phyloP scores from a whole-genome alignment of 2,797 vertebrate genomes.

The Cetoscarus ocellatus region DNA sequence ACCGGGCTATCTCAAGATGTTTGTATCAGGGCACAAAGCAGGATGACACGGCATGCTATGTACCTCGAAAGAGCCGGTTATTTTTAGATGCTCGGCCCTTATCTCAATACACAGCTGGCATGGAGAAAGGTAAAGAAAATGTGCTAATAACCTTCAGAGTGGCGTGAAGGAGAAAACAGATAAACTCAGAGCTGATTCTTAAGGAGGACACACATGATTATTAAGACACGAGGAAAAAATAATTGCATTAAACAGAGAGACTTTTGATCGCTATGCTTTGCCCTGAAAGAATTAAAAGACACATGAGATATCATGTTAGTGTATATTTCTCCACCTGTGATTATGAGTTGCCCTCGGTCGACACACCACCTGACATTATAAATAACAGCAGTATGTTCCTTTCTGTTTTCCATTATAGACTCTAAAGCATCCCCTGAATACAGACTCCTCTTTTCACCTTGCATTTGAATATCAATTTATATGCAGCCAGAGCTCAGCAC shows the following conservation, averaged over 20 bases:
- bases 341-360: neutral
- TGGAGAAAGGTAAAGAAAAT: constrained; percentile 72
- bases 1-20: constrained; percentile 59
- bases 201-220: constrained; percentile 20
- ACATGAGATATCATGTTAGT: constrained; percentile 10
- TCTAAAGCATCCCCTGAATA: constrained; percentile 46
- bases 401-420: constrained; percentile 63
- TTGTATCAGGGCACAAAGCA: constrained; percentile 57
- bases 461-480: constrained; percentile 68
- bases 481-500: constrained; percentile 49
- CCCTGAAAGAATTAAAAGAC: constrained; percentile 1
- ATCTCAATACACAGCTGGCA: constrained; percentile 74
- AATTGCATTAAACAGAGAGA: neutral
- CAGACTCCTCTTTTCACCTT: constrained; percentile 41
- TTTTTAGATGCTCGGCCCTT: constrained; percentile 76
- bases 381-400: constrained; percentile 54
- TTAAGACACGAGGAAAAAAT: constrained; percentile 26
- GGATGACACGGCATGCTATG: constrained; percentile 59
- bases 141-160: constrained; percentile 61
- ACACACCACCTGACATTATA: constrained; percentile 40
- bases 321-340: constrained; percentile 4
- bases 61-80: constrained; percentile 57
- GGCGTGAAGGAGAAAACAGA: constrained; percentile 43
- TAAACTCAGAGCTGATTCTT: constrained; percentile 16
- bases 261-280: constrained; percentile 5